phyloP scores from a whole-genome alignment of 1,140 invertebrate genomes.

The Drosophila nasuta region DNA sequence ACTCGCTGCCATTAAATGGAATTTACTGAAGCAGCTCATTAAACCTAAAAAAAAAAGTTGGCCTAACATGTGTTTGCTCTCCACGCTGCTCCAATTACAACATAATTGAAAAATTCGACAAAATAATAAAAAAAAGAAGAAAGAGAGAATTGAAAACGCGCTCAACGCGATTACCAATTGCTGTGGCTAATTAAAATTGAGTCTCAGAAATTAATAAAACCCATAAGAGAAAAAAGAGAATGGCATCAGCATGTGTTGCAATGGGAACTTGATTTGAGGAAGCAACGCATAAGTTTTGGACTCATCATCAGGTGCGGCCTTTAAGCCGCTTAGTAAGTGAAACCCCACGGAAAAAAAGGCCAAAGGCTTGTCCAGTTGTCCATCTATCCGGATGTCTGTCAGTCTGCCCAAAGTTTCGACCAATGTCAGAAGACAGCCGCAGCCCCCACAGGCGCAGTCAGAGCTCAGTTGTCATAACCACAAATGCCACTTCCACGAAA shows the following conservation, averaged over 20 bases:
- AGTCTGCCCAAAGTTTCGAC: constrained; percentile 7
- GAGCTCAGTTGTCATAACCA: constrained; percentile 71
- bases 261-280: constrained; percentile 18
- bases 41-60: constrained; percentile 45
- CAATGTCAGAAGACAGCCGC: constrained; percentile 2
- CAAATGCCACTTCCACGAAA: constrained; percentile 64
- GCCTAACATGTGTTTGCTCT: constrained; percentile 67
- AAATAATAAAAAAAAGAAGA: constrained; percentile 32
- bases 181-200: constrained; percentile 66
- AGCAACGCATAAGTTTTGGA: constrained; percentile 1
- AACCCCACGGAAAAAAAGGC: constrained; percentile 55
- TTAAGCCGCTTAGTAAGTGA: constrained; percentile 79
- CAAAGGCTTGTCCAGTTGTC: constrained; percentile 45
- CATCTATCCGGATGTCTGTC: constrained; percentile 3
- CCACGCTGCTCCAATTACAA: constrained; percentile 45
- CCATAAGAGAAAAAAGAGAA: constrained; percentile 23
- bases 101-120: constrained; percentile 29
- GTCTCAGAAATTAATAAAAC: constrained; percentile 17
- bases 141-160: constrained; percentile 25
- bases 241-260: constrained; percentile 26
- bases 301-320: constrained; percentile 69
- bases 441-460: neutral
- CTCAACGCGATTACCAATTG: constrained; percentile 56
- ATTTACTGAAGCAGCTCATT: constrained; percentile 68
- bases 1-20: constrained; percentile 55